phyloP scores from a whole-genome alignment of 2,888 invertebrate genomes.

The Adineta ricciae region DNA sequence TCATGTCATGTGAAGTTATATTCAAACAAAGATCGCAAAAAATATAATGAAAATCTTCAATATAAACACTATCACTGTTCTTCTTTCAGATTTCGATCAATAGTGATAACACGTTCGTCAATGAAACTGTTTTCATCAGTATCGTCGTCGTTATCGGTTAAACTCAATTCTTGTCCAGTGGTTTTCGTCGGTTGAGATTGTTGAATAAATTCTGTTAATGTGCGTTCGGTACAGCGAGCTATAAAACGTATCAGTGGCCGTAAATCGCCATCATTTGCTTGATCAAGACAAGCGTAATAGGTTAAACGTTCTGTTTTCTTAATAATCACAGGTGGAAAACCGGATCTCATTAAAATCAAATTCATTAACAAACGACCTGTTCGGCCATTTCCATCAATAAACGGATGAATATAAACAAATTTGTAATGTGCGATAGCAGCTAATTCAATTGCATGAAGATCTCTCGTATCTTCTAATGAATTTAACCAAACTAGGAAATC shows the following conservation, averaged over 20 bases:
- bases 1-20: background rate
- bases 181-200: background rate
- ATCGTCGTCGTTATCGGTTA: background rate
- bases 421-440: constrained; percentile 93
- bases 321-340: constrained; percentile 88
- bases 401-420: constrained; percentile 89
- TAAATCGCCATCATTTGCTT: constrained; percentile 85
- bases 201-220: constrained; percentile 28
- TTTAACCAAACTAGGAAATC: constrained; percentile 80
- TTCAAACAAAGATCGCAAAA: background rate
- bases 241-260: constrained; percentile 90
- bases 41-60: background rate
- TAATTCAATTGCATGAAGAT: constrained; percentile 79
- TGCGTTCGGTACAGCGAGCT: constrained; percentile 60
- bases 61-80: background rate
- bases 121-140: background rate
- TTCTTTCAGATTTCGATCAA: background rate
- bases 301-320: constrained; percentile 66
- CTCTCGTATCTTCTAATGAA: constrained; percentile 48
- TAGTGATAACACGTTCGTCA: background rate
- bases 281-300: constrained; percentile 71
- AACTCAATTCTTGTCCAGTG: background rate
- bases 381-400: constrained; percentile 88
- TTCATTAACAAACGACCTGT: constrained; percentile 91
- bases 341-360: constrained; percentile 76